phyloP scores from a whole-genome alignment of 2,797 vertebrate species.

The Myotis daubentonii region DNA sequence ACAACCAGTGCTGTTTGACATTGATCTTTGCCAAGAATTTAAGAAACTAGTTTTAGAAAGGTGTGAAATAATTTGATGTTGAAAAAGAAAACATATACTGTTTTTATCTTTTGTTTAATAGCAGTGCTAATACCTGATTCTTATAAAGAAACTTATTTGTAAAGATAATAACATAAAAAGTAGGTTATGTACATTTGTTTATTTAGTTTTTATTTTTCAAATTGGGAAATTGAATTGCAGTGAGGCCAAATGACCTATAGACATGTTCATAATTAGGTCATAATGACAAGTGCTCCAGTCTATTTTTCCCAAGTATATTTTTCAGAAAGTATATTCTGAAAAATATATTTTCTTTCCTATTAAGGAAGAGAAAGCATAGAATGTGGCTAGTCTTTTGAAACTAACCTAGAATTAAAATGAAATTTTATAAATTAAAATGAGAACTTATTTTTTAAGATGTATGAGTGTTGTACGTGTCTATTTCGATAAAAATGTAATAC shows the following conservation, averaged over 20 bases:
- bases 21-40: slow-evolving; percentile 41
- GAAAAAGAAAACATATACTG: background rate
- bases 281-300: background rate
- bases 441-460: background rate
- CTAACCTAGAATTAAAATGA: slow-evolving; percentile 38
- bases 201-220: slow-evolving; percentile 19
- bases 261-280: background rate
- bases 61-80: slow-evolving; percentile 17
- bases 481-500: slow-evolving; percentile 53
- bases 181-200: background rate
- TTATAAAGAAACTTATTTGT: background rate
- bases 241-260: background rate
- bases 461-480: background rate
- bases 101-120: slow-evolving; percentile 24
- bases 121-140: background rate
- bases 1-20: background rate
- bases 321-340: background rate
- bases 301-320: background rate
- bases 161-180: background rate
- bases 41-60: slow-evolving; percentile 43
- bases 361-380: background rate
- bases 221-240: background rate
- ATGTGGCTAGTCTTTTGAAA: slow-evolving; percentile 14
- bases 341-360: background rate
- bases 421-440: slow-evolving; percentile 46